A percentile compares a stretch with the other conserved stretches of the same genome.
phyloP scores from a whole-genome alignment of 2,888 invertebrate species.

The Chromoteleia sp. region DNA sequence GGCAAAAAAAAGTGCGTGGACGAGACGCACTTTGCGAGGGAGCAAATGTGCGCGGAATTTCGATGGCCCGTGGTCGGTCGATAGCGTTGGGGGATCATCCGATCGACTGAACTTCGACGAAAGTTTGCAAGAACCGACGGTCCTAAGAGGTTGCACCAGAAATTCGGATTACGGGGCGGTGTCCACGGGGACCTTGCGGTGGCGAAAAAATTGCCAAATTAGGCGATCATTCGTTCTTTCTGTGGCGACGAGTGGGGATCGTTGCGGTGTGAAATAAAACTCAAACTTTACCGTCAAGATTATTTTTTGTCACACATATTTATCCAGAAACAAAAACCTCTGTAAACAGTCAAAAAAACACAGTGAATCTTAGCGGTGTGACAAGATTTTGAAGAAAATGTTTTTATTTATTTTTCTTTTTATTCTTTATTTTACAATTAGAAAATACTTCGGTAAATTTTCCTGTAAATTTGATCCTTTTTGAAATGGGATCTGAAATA shows the following conservation, averaged over 20 bases:
- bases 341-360: no score
- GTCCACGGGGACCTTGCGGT: slow-evolving; percentile 8
- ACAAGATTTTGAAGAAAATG: no score
- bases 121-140: slow-evolving; percentile 46
- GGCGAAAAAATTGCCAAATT: slow-evolving; percentile 23
- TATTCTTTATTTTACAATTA: no score
- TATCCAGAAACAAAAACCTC: no score
- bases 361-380: no score
- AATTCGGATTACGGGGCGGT: no score
- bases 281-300: no score
- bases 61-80: slow-evolving; percentile 37
- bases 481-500: no score
- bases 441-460: no score
- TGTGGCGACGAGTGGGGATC: slow-evolving; percentile 1
- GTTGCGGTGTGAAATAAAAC: slow-evolving; percentile 1
- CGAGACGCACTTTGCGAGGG: slow-evolving; percentile 46
- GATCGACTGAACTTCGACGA: slow-evolving; percentile 48
- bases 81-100: slow-evolving; percentile 55
- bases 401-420: no score
- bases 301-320: no score
- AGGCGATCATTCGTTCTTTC: slow-evolving; percentile 31
- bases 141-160: slow-evolving; percentile 9
- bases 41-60: slow-evolving; percentile 58
- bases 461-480: no score
- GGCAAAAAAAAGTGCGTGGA: slow-evolving; percentile 35